phyloP scores from a whole-genome alignment of 35 echinoderm and acorn worm genomes.

The Ptychodera flava region DNA sequence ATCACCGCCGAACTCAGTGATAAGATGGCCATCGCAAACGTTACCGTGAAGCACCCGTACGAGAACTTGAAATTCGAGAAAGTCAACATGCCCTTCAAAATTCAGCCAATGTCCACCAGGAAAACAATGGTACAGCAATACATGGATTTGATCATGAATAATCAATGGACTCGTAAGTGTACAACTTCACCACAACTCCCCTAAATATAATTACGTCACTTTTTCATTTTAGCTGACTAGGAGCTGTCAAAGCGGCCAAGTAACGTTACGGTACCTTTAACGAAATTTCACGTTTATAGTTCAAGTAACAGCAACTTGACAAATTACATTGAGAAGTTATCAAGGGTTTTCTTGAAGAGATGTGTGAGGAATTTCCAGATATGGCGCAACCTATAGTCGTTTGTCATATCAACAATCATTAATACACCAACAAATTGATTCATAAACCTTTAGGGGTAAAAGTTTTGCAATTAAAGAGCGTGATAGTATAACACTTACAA shows the following conservation, averaged over 20 bases:
- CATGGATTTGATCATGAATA: conserved; percentile 15
- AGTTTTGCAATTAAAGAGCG: no score
- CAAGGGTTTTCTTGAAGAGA: no score
- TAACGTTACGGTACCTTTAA: not conserved
- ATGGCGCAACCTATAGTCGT: no score
- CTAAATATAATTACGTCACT: not conserved
- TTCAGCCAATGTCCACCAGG: conserved; percentile 9
- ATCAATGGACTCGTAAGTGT: conserved; percentile 19
- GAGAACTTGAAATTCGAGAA: conserved; percentile 19
- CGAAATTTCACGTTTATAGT: conserved; percentile 12
- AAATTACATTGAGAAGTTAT: no score
- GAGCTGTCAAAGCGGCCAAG: not conserved
- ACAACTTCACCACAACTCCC: not conserved
- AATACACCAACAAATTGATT: no score
- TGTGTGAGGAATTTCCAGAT: no score
- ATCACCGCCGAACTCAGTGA: conserved; percentile 21
- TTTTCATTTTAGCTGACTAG: not conserved
- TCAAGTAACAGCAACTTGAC: not conserved
- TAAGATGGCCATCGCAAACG: not conserved
- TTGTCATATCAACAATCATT: no score
- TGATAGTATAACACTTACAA: no score
- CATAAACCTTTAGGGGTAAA: no score
- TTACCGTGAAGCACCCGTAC: conserved; percentile 13
- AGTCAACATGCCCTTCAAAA: conserved; percentile 8
- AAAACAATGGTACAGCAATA: conserved; percentile 13